These are phyloP conservation scores for Scaptomyza montana DNA, from an alignment of 1,140 invertebrate species.

Conservation along the genomic window DNA sequence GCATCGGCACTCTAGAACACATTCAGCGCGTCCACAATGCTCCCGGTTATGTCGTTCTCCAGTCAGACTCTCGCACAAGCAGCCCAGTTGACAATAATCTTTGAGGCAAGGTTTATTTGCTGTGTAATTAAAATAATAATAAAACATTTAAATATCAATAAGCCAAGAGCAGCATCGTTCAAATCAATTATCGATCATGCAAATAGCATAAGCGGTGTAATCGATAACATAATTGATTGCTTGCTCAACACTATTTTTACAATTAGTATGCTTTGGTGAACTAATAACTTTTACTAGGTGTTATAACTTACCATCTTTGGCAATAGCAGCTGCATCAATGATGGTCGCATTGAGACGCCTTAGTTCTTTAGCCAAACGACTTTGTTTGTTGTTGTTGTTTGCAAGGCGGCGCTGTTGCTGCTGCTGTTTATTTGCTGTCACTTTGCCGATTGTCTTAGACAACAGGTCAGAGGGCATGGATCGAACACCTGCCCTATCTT, in stretches of 20 bases:
- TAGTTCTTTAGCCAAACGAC: constrained; percentile 69
- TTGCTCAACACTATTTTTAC: too few relatives aligned
- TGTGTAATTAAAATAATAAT: constrained; percentile 12
- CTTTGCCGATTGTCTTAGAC: constrained; percentile 31
- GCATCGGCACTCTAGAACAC: constrained; percentile 68
- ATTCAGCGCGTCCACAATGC: constrained; percentile 69
- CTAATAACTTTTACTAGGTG: too few relatives aligned
- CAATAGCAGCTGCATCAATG: constrained; percentile 71
- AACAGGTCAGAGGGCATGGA: background rate
- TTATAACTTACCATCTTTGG: constrained; percentile 55
- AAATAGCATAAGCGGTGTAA: too few relatives aligned
- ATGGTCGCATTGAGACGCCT: constrained; percentile 81
- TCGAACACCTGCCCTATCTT: too few relatives aligned
- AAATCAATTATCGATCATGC: background rate
- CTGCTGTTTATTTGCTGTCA: constrained; percentile 3
- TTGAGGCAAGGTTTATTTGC: constrained; percentile 66
- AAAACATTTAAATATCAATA: background rate
- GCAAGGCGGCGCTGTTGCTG: constrained; percentile 21
- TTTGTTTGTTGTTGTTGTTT: constrained; percentile 53
- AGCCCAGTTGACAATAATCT: constrained; percentile 71
- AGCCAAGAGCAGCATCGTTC: too few relatives aligned
- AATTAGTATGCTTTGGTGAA: too few relatives aligned
- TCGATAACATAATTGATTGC: too few relatives aligned
- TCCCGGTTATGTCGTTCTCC: constrained; percentile 52
- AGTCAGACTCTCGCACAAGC: constrained; percentile 70